A percentile compares a stretch with the other conserved stretches of the same genome.
Evolutionary conservation across 2,888 invertebrate genomes (phyloP).

Genomic region (Criorhina ranunculi): DNA sequence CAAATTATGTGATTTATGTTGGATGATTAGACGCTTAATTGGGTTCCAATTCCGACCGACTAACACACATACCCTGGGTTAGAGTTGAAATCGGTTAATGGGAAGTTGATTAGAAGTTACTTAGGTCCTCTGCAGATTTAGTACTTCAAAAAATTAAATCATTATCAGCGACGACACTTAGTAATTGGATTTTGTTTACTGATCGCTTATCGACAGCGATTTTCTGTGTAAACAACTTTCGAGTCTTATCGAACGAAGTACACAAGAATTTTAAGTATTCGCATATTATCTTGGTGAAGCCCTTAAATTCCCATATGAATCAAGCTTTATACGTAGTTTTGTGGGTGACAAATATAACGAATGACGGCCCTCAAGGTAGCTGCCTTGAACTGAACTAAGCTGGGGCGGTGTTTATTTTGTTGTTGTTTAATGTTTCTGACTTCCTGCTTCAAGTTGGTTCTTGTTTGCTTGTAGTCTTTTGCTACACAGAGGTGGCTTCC

Average conservation of each 20-base stretch:
- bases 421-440: not conserved
- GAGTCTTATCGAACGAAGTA: conserved; percentile 25
- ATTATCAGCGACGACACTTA: not conserved
- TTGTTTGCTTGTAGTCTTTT: too few relatives aligned
- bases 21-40: conserved; percentile 44
- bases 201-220: conserved; percentile 28
- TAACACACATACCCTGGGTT: conserved; percentile 5
- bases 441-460: not conserved
- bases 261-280: conserved; percentile 18
- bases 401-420: not conserved
- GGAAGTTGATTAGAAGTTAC: not conserved
- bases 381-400: not conserved
- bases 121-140: not conserved
- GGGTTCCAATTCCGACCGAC: conserved; percentile 9
- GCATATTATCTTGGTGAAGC: conserved; percentile 22
- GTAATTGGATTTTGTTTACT: conserved; percentile 21
- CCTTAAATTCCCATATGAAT: conserved; percentile 22
- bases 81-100: conserved; percentile 8
- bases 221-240: conserved; percentile 31
- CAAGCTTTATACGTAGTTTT: not conserved
- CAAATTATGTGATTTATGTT: conserved; percentile 26
- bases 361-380: not conserved
- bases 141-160: not conserved
- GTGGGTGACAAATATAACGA: not conserved
- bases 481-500: too few relatives aligned